phyloP scores from a whole-genome alignment of 2,888 invertebrate genomes.

The Ecdyonurus torrentis region DNA sequence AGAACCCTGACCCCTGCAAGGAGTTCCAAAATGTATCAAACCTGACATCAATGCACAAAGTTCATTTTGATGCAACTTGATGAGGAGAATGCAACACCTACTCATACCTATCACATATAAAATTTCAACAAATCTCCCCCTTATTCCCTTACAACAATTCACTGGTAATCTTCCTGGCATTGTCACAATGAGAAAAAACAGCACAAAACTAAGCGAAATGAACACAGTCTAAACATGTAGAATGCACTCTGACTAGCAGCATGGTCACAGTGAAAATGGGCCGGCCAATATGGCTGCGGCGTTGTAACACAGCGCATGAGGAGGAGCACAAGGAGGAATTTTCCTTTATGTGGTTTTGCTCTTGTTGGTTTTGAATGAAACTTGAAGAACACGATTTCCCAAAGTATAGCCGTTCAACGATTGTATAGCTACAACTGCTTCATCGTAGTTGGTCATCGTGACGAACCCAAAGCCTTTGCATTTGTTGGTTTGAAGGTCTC shows the following conservation, averaged over 20 bases:
- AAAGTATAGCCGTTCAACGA: constrained; percentile 91
- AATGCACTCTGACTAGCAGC: constrained; percentile 14
- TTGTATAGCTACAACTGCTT: constrained; percentile 90
- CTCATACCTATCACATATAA: too few relatives aligned
- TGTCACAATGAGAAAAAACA: not conserved
- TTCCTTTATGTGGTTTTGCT: constrained; percentile 36
- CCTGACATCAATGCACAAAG: too few relatives aligned
- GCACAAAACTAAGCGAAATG: not conserved
- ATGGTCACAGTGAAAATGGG: constrained; percentile 15
- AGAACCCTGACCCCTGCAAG: too few relatives aligned
- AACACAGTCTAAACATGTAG: not conserved
- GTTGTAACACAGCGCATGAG: not conserved
- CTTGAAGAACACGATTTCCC: constrained; percentile 89
- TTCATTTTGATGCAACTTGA: too few relatives aligned
- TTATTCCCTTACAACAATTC: too few relatives aligned
- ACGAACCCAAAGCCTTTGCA: constrained; percentile 98
- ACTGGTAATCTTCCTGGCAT: too few relatives aligned
- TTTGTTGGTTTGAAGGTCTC: constrained; percentile 89
- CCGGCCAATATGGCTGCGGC: constrained; percentile 16
- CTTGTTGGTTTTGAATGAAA: constrained; percentile 92
- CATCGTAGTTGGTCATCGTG: constrained; percentile 97
- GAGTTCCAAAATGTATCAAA: too few relatives aligned
- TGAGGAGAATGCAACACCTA: too few relatives aligned
- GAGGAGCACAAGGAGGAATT: not conserved
- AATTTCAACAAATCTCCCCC: too few relatives aligned